Evolutionary conservation across 2,888 invertebrate species (phyloP), one percentile per base, ranked within the genome.

Genomic region (Drosophila multiciliata): DNA sequence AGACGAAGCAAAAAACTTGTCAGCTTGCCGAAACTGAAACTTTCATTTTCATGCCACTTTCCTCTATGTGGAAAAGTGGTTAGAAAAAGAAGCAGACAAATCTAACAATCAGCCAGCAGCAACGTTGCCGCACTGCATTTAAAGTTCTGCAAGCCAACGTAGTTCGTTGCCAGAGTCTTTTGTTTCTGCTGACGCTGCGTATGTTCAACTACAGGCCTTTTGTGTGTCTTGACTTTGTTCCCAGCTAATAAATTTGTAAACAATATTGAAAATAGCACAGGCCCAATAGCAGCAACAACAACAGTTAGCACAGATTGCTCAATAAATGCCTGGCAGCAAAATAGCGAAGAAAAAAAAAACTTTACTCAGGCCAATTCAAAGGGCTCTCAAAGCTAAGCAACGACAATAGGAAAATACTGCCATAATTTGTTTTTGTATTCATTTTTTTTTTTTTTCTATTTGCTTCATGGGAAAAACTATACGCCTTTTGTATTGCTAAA

Each of bases 211-310:
- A 50, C 71, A 45, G 42, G 61, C 59, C 80, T 73, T 80, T 82
- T 82, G 71, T 82, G 71, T 76, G 55, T 9, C 32, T 60, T 69
- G 61, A 2, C 61, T 71, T 64, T 64, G 70, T 90, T 87, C 86
- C 90, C 87, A 87, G 90, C 78, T 84, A 83, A 90, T 88, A 88
- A 85, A 85, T 83, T 86, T 88, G 89, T 86, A 67, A 75, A 75
- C 84, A 90, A 78, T 87, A 87, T 89, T 75, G 81, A 81, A 89
- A 75, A 83, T 72, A 73, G 82, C 70, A 70, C 76, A 80, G 63
- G 65, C 67, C 53, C 59, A 71, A 76, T 62, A 62, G 52, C 29
- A 66, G 36, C 42, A 66, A 55, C 58, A 66, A 55, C 58, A 61
- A 12, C 66, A 48, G 55, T 55, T 55, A 53, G 48, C 55, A 67